phyloP scores from a whole-genome alignment of 1,140 invertebrate species.

The Drosophila takahashii region DNA sequence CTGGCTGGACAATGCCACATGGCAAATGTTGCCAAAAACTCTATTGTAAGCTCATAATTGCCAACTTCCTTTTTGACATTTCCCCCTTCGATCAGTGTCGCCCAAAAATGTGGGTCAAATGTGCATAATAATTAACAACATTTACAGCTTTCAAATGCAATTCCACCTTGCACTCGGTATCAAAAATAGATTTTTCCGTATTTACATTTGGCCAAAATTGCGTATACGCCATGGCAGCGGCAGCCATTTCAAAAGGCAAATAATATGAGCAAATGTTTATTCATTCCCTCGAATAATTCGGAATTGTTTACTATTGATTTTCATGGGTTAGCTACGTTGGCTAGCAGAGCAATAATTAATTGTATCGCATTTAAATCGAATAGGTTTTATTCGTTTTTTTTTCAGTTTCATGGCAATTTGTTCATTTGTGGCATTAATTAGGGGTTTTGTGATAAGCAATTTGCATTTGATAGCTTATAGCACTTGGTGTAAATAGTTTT shows the following conservation, averaged over 20 bases:
- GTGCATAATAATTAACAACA: constrained; percentile 54
- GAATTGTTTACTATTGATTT: constrained; percentile 56
- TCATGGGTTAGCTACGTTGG: constrained; percentile 19
- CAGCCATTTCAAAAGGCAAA: constrained; percentile 48
- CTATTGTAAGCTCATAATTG: constrained; percentile 50
- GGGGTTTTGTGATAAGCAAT: constrained; percentile 14
- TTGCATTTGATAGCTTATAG: constrained; percentile 9
- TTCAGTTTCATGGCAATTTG: constrained; percentile 13
- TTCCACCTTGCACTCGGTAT: constrained; percentile 14
- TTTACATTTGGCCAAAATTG: constrained; percentile 34
- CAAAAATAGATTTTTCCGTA: constrained; percentile 30
- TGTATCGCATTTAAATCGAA: constrained; percentile 54
- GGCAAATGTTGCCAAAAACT: constrained; percentile 48
- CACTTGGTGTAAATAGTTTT: constrained; percentile 16
- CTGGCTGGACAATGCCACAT: constrained; percentile 40
- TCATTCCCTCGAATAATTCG: constrained; percentile 33
- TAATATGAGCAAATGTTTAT: constrained; percentile 61
- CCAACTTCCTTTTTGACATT: constrained; percentile 43
- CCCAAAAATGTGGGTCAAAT: constrained; percentile 32
- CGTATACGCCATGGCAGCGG: constrained; percentile 55
- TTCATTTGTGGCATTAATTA: constrained; percentile 53
- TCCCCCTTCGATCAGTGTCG: constrained; percentile 1
- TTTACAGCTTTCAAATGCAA: constrained; percentile 35
- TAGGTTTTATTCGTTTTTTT: constrained; percentile 17
- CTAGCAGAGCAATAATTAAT: constrained; percentile 45